Base-by-base conservation (phyloP, 2,888 invertebrate species). In the Metallyticus violacea region DNA sequence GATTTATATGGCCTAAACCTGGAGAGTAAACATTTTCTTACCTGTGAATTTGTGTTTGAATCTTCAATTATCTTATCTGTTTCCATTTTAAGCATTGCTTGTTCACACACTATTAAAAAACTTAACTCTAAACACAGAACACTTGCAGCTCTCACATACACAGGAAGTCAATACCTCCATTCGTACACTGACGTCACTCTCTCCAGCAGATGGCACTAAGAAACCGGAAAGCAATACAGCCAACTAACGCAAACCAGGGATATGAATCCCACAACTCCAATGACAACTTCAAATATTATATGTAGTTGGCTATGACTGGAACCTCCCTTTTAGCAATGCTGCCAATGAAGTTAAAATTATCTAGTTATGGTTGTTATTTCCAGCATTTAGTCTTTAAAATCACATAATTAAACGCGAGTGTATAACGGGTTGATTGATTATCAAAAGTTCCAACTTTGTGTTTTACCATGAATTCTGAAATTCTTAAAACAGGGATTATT, bases 51-150 rank as follows among this genome's bases (percentile, higher is more conserved):
- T 91, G 94, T 93, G 92, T 93, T 94, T 90, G 94, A 93, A 91
- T 97, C 97, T 93, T 97, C 97, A 93, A 96, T 95, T 93, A 96
- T 95, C 94, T 96, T 96, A 94, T 97, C 97, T 93, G 96, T 97
- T 95, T 97, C 97, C 97, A 97, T 97, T 95, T 96, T 96, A 93
- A 95, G 94, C 95, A 96, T 95, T 92, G 89, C 90, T 86, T 83
- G 85, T 82, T 77, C 76, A 30, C 85, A 79, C 77, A 81, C 79
- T 81, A 85, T 76, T 81, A 84, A 85, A 82, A 86, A 87, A 81
- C 85, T 85, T 86, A 79, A 62, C n/a, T 29, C 85, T 81, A 88
- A 87, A 80, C 28, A 81, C 77, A 6, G 85, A 28, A 85, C 84
- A 77, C 28, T 86, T 85, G 76, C 80, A 62, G 82, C 85, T 77